Evolutionary conservation across 1,140 invertebrate genomes (phyloP), one percentile per base, ranked within the genome.

Genomic region (Musca vetustissima): DNA sequence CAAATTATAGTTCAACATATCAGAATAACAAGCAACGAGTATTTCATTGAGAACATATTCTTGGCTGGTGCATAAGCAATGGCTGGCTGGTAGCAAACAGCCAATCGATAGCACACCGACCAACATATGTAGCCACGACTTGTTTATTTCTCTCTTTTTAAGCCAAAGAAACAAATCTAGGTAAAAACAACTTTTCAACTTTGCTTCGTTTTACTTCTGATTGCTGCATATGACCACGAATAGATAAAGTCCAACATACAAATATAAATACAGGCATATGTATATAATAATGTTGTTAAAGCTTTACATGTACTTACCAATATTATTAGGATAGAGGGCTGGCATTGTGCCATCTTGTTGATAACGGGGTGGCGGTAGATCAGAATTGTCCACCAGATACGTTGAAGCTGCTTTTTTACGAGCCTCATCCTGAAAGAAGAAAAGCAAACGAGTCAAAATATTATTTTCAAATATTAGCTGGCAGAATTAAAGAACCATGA

Each of bases 401-500:
- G 86, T 88, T 69, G 86, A 87, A 28, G 84, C 84, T 64, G 85
- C 85, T 71, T 85, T 84, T 75, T 88, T 88, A 36, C 86, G 83
- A 53, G 83, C 83, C 74, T 88, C 87, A 70, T 88, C 87, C 87
- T 88, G 75, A 17, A 66, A 70, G 13, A 19, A 72, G 21, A 67
- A 32, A 50, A 61, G 24, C 15, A 57, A 61, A 68, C 6, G 1
- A 53, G 24, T 49, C 19, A 70, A 61, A 61, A 28, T 68, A 64
- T 43, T 47, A 68, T 59, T 68, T 68, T 68, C 52, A 52, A 68
- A 68, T 36, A 53, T 50, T 68, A 50, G 48, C 43, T 25, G 11
- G 36, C 36, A 43, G 36, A 43, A 43, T 43, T 43, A 43, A 43
- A 43, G 28, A 32, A 9, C 4, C 28, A 32, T 43, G 36, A 43